Evolutionary conservation across 2,888 invertebrate genomes (phyloP), one percentile per base, ranked within the genome.

Genomic region (Anthoptus insignis): DNA sequence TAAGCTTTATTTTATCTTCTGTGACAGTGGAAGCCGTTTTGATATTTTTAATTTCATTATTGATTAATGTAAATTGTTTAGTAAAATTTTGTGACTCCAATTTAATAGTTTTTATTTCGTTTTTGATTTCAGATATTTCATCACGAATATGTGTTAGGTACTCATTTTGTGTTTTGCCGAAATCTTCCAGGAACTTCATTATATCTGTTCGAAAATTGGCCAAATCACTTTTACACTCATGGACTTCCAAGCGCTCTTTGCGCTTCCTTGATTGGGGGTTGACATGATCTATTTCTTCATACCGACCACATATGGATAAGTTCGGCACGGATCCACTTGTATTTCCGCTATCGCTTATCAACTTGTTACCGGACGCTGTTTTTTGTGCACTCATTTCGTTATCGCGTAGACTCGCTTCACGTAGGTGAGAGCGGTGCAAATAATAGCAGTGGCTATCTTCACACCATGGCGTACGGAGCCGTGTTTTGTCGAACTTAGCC

Each of bases 41-140:
- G 3, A 74, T 58, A 0, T 21, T 59, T 59, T 66, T 32, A 39
- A 68, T 71, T 64, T 69, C 70, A 2, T 4, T 19, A n/a, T 57
- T 59, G 13, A 53, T 53, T 56, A 65, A 64, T 50, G 64, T 61
- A 65, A 59, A 59, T 52, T 58, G 53, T 13, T 57, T 13, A 3
- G 9, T 42, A 37, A 66, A 61, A n/a, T 61, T 66, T 47, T 65
- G 56, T 21, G 59, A 16, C 19, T 61, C 42, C 13, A 9, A 21
- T 50, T 68, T 65, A 9, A 65, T 65, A 34, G 14, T 45, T n/a
- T 56, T 59, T 27, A 65, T 54, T 59, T 67, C 64, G 16, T 29
- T 49, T 53, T 42, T 59, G 7, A 70, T 56, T 53, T 37, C 59
- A 22, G 58, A 57, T 13, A 69, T 57, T 45, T 66, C 66, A 14